Conservation (phyloP, 2,888 invertebrate genomes). For the Mythimna lalbum region DNA sequence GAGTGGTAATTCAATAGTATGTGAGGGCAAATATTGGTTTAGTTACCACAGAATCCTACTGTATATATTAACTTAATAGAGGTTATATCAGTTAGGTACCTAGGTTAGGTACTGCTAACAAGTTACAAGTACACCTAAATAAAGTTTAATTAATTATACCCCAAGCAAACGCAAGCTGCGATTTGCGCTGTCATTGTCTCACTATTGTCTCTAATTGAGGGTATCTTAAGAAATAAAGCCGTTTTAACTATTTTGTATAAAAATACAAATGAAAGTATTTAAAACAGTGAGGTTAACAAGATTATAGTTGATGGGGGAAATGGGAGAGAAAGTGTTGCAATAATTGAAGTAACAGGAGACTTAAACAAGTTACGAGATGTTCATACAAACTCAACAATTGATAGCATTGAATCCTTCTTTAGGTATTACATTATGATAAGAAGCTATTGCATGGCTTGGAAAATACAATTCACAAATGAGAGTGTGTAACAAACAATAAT, state of each 20-base stretch:
- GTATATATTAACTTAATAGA: too few relatives aligned
- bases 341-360: not conserved
- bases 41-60: not conserved
- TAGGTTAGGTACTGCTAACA: too few relatives aligned
- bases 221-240: too few relatives aligned
- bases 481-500: not conserved
- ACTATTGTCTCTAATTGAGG: too few relatives aligned
- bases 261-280: not conserved
- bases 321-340: not conserved
- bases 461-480: slow-evolving; percentile 5
- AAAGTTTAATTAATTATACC: not conserved
- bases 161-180: too few relatives aligned
- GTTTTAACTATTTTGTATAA: not conserved
- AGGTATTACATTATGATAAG: not conserved
- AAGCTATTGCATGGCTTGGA: not conserved
- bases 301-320: not conserved
- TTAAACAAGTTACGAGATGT: not conserved
- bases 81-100: too few relatives aligned
- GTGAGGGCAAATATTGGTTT: not conserved
- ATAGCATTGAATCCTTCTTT: not conserved
- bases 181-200: too few relatives aligned
- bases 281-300: not conserved
- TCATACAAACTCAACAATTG: not conserved
- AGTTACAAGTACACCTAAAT: too few relatives aligned
- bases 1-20: not conserved